Base-by-base conservation (phyloP, 2,113 vertebrate genomes). In the Ellobius talpinus region DNA sequence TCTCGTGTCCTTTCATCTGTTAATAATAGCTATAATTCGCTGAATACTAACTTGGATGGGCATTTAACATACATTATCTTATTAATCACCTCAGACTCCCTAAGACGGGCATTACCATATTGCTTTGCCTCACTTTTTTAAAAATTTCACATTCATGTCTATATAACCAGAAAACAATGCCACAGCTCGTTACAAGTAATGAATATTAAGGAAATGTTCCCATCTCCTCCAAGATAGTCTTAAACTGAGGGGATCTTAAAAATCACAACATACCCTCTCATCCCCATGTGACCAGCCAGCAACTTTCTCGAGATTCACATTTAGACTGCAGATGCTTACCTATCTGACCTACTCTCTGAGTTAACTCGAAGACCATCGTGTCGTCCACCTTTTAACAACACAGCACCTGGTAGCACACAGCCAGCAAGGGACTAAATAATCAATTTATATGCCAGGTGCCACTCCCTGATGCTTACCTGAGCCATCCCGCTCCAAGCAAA, bases 1-100 rank as follows among this genome's bases (percentile, higher is more conserved):
- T 86, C 90, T 68, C 90, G 90, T 73, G 36, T 92, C 61, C 68
- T 93, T 97, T 95, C 81, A 91, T 89, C 55, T 97, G 82, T 94
- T 96, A 91, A 77, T 93, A 94, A 88, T 39, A 96, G 66, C 87
- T 95, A 77, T 76, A 95, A 93, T 24, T 90, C 95, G 92, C 14
- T 93, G 79, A 95, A 89, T 74, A 96, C 55, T 87, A 96, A 92
- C 76, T 92, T 82, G 68, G 45, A 76, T 74, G 14, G 50, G n/a
- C 81, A 94, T 42, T 96, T 96, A 87, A 94, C 84, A 90, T 87
- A 93, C 17, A 92, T 91, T 50, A 94, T 87, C 76, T 97, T 78
- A 96, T 52, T 94, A 93, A 97, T 94, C 63, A 89, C 89, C n/a
- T 61, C 86, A 89, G 66, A 36, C 90, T 90, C 65, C 24, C 82